Base-by-base conservation (phyloP, 2,113 vertebrate species). In the Chlamydotis undulata region DNA sequence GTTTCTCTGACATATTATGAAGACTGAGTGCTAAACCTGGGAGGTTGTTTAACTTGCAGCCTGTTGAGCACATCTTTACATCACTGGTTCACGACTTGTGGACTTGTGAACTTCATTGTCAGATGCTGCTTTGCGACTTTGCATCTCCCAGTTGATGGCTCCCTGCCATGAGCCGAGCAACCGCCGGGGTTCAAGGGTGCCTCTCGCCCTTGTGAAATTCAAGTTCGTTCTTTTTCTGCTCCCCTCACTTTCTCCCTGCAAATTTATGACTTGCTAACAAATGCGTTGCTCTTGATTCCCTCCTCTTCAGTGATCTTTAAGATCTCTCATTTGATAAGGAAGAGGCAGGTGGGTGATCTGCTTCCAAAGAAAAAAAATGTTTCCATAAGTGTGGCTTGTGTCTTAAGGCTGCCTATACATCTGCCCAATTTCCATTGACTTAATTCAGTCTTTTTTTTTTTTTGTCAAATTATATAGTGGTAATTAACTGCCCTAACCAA, bases 201-300 rank as follows among this genome's bases (percentile, higher is more conserved):
- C 94, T 94, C 77, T 83, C 4, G 94, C 92, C 96, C 96, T 68
- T 93, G 95, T 50, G 95, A 96, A 95, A 90, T 76, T 93, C 86
- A 80, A 79, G 96, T 93, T 93, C 83, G 89, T 81, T 82, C 79
- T 92, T 95, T 76, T 87, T 90, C 96, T 87, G 69, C 92, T 92
- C 90, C 79, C 90, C 24, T 95, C 43, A 4, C 90, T 95, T 93
- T 75, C 83, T 96, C 86, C 74, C 69, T 94, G 96, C 76, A 96
- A 97, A 97, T 97, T 97, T 96, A 96, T 96, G 96, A 93, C 95
- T 95, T 97, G 96, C 92, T 97, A 97, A 95, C 90, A 83, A 95
- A 93, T 93, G 92, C 45, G 14, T 79, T 87, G 88, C 83, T 96
- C 96, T 90, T 69, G 95, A 94, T 90, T 95, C 73, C 95, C 93